Evolutionary conservation across 1,140 invertebrate genomes (phyloP).

Genomic region (Euura lappo): DNA sequence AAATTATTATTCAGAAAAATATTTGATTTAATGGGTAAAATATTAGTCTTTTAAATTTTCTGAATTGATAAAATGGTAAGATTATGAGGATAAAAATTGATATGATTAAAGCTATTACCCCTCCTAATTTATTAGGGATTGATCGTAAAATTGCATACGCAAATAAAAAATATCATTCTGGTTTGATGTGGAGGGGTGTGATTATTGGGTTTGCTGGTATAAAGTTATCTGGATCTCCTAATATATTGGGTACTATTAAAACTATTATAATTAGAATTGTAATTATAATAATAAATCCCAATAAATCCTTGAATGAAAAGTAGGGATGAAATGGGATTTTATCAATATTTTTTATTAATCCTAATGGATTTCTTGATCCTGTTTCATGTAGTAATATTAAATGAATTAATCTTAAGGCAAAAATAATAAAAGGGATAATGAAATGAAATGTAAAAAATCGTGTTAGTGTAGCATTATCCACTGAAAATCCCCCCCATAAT

Average conservation of each 20-base stretch:
- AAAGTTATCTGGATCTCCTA: conserved; percentile 75
- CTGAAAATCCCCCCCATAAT: conserved; percentile 74
- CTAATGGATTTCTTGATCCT: conserved; percentile 68
- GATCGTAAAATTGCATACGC: conserved; percentile 76
- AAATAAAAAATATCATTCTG: conserved; percentile 80
- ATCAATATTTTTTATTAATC: conserved; percentile 65
- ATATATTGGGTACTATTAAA: conserved; percentile 63
- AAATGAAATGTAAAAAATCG: conserved; percentile 78
- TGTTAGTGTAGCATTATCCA: conserved; percentile 71
- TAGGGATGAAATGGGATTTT: conserved; percentile 68
- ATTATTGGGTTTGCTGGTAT: conserved; percentile 71
- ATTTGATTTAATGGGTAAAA: conserved; percentile 53
- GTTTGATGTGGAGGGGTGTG: conserved; percentile 75
- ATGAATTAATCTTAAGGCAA: conserved; percentile 65
- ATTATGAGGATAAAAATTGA: conserved; percentile 69
- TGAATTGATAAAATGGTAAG: conserved; percentile 61
- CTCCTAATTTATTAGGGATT: conserved; percentile 77
- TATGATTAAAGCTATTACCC: conserved; percentile 69
- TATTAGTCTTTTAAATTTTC: conserved; percentile 60
- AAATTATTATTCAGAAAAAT: conserved; percentile 30
- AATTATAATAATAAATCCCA: conserved; percentile 64
- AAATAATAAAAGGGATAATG: conserved; percentile 71
- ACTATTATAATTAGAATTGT: conserved; percentile 56
- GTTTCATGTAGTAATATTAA: conserved; percentile 68
- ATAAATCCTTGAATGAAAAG: conserved; percentile 66